Percentiles rank a stretch among this genome's conserved stretches.
Evolutionary conservation across 2,888 invertebrate species (phyloP).

Genomic region (Melanostoma scalare): DNA sequence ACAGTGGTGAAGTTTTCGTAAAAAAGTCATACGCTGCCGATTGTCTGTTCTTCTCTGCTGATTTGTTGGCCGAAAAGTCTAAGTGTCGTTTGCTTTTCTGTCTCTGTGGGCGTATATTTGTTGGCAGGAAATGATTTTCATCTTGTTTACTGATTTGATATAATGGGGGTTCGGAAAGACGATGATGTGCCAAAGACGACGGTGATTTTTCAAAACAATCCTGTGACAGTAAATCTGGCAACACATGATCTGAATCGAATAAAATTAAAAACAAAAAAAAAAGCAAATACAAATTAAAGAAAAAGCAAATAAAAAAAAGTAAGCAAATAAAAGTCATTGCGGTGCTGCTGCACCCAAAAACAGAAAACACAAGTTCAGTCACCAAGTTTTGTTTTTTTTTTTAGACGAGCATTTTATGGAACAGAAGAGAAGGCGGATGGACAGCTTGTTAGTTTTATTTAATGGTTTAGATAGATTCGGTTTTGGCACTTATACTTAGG

Average conservation of each 20-base stretch:
- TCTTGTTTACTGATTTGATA: constrained; percentile 48
- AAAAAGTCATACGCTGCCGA: constrained; percentile 48
- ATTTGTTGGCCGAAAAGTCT: constrained; percentile 36
- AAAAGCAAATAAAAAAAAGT: constrained; percentile 35
- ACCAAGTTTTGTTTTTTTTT: neutral
- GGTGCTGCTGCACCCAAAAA: constrained; percentile 3
- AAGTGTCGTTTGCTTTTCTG: constrained; percentile 53
- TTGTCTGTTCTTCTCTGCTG: constrained; percentile 12
- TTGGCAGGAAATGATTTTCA: constrained; percentile 34
- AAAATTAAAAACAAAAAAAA: constrained; percentile 67
- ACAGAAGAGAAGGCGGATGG: neutral
- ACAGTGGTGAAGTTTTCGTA: constrained; percentile 55
- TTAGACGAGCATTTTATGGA: neutral
- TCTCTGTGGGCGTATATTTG: constrained; percentile 45
- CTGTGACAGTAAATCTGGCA: constrained; percentile 74
- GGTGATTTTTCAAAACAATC: constrained; percentile 62
- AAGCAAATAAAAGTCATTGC: constrained; percentile 7
- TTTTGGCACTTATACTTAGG: too few species aligned
- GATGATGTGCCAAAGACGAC: constrained; percentile 35
- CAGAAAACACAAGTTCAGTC: constrained; percentile 36
- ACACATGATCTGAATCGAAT: constrained; percentile 74
- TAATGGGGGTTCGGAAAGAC: constrained; percentile 41
- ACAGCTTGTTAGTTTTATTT: constrained; percentile 55
- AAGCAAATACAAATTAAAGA: constrained; percentile 52
- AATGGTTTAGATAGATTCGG: neutral